Percentiles rank a stretch among this genome's conserved stretches.
These are phyloP conservation scores for Bungarus multicinctus DNA, from an alignment of 2,113 vertebrate species.

Conservation along the genomic window DNA sequence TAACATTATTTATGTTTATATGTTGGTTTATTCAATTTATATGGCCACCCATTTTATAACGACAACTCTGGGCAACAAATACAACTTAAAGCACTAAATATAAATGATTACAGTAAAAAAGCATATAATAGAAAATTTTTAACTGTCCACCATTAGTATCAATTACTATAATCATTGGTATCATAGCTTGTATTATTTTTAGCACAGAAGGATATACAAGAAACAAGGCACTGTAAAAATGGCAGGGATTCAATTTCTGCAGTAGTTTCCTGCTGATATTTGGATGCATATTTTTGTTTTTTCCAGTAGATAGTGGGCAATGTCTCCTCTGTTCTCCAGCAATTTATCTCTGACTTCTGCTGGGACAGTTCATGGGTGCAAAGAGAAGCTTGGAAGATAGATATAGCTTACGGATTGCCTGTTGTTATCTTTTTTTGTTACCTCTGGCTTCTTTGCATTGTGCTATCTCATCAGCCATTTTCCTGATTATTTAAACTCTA, in stretches of 20 bases:
- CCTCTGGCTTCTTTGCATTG: not conserved
- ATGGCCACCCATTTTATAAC: not conserved
- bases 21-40: not conserved
- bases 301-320: not conserved
- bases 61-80: not conserved
- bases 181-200: not conserved
- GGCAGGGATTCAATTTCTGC: too few relatives aligned
- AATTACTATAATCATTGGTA: not conserved
- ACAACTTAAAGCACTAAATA: not conserved
- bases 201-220: not conserved
- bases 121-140: not conserved
- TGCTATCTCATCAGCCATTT: not conserved
- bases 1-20: not conserved
- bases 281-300: not conserved
- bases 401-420: not conserved
- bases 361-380: not conserved
- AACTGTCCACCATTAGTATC: not conserved
- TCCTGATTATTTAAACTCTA: not conserved
- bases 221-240: not conserved
- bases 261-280: too few relatives aligned
- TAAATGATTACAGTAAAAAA: not conserved
- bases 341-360: not conserved
- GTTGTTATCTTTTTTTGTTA: not conserved
- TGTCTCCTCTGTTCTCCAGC: not conserved
- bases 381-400: too few relatives aligned